A percentile compares a stretch with the other conserved stretches of the same genome.
Conservation (phyloP, 2,113 vertebrate species). For the Capra hircus region DNA sequence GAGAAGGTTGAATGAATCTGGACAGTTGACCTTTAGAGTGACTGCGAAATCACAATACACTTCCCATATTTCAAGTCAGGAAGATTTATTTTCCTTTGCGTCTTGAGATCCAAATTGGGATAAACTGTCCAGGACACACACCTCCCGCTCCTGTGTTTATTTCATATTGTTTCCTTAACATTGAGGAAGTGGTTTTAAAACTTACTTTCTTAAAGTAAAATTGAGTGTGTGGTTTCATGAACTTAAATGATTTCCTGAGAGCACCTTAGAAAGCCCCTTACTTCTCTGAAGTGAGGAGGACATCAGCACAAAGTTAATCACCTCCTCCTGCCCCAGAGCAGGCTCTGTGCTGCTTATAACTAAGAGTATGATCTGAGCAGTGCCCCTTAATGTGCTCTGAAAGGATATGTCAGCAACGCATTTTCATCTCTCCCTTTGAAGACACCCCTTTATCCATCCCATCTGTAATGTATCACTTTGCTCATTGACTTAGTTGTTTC, state of each 20-base stretch:
- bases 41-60: too few species aligned
- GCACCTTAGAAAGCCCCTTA: background rate
- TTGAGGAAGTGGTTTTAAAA: background rate
- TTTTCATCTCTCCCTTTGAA: background rate
- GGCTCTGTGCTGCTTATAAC: background rate
- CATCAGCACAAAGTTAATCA: background rate
- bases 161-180: background rate
- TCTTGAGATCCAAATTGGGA: background rate
- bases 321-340: accelerated
- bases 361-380: background rate
- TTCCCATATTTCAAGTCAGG: background rate
- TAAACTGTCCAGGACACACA: background rate
- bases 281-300: background rate
- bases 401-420: background rate
- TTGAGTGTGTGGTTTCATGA: background rate
- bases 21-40: too few species aligned
- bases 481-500: accelerated
- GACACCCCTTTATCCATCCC: background rate
- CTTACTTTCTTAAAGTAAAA: background rate
- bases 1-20: too few species aligned
- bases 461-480: background rate
- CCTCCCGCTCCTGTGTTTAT: background rate
- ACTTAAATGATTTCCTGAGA: background rate
- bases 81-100: background rate
- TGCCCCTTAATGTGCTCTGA: background rate